Conservation (phyloP, 2,797 vertebrate genomes). For the Apodemus agrarius region DNA sequence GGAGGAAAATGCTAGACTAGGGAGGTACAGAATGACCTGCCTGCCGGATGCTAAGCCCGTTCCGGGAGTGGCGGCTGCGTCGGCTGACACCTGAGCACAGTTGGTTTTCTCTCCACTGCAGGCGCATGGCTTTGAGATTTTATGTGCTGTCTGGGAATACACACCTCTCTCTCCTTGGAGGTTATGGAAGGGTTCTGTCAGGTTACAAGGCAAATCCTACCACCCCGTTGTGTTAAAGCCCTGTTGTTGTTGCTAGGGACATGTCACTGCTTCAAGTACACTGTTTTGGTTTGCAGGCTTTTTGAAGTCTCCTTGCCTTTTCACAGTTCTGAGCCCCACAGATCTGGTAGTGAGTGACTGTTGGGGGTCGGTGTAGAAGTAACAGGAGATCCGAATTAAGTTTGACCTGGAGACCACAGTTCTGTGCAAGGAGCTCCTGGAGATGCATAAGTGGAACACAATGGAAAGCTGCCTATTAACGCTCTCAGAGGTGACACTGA, state of each 20-base stretch:
- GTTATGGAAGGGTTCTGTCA: background rate
- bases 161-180: background rate
- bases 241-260: background rate
- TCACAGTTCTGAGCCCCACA: background rate
- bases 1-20: background rate
- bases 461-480: conserved; percentile 33
- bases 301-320: background rate
- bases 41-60: background rate
- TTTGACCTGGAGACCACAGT: conserved; percentile 48
- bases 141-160: background rate
- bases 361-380: background rate
- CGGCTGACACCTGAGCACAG: background rate
- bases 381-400: background rate
- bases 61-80: background rate
- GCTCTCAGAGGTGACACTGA: background rate
- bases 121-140: background rate
- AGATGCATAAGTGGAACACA: background rate
- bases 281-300: conserved; percentile 41
- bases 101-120: background rate
- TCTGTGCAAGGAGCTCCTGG: conserved; percentile 23
- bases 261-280: background rate
- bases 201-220: background rate
- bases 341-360: background rate
- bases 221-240: background rate
- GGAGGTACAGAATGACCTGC: background rate